Evolutionary conservation across 2,113 vertebrate species (phyloP).

Genomic region (Takifugu bimaculatus): DNA sequence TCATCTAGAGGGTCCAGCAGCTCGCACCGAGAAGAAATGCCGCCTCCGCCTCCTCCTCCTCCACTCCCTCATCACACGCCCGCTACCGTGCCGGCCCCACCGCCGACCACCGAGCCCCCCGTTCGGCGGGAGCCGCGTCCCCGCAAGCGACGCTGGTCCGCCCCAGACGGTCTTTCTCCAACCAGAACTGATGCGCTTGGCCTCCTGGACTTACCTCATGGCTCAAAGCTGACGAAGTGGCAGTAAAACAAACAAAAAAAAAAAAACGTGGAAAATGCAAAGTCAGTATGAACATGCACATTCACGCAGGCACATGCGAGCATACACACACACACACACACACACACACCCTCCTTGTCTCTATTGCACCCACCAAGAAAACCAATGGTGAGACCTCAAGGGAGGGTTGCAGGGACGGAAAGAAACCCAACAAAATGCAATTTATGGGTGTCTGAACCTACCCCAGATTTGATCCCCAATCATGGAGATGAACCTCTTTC

Average conservation of each 20-base stretch:
- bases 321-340: conserved; percentile 20
- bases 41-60: conserved; percentile 64
- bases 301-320: conserved; percentile 4
- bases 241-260: conserved; percentile 47
- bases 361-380: conserved; percentile 60
- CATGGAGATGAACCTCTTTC: not conserved
- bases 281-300: conserved; percentile 19
- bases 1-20: conserved; percentile 47
- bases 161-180: conserved; percentile 64
- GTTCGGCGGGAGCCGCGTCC: conserved; percentile 46
- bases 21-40: conserved; percentile 64
- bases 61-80: conserved; percentile 49
- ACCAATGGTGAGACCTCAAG: conserved; percentile 68
- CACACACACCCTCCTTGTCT: conserved; percentile 70
- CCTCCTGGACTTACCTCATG: conserved; percentile 76
- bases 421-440: conserved; percentile 39
- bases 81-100: conserved; percentile 18
- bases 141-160: conserved; percentile 77
- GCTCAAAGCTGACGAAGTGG: conserved; percentile 74
- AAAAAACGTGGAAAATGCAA: conserved; percentile 49
- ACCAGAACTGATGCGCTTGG: conserved; percentile 50
- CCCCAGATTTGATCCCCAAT: conserved; percentile 36
- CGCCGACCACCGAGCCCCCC: conserved; percentile 18
- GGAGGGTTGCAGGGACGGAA: conserved; percentile 70
- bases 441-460: conserved; percentile 57